Conservation (phyloP, 2,888 invertebrate genomes). For the Microchrysa polita region DNA sequence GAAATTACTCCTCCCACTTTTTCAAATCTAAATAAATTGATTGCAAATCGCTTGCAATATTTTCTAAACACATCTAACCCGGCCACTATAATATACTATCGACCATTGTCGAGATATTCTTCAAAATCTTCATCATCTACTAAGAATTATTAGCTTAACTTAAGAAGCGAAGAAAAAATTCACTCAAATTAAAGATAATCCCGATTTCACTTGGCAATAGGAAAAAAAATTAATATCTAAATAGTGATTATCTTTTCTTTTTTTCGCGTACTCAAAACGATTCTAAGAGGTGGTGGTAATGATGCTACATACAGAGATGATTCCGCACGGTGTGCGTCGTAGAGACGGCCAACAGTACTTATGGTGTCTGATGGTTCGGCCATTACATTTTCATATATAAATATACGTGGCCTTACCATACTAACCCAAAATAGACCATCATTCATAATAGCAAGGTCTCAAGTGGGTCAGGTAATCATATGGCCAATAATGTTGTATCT, state of each 20-base stretch:
- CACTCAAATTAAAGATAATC: conserved; percentile 25
- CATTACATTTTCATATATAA: too few relatives aligned
- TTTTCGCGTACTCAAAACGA: neutral
- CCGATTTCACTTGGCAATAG: conserved; percentile 33
- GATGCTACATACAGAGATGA: neutral
- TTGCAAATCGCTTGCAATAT: too few relatives aligned
- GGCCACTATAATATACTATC: too few relatives aligned
- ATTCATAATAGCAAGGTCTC: conserved; percentile 21
- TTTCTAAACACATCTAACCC: too few relatives aligned
- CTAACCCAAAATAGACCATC: conserved; percentile 39
- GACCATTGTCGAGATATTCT: too few relatives aligned
- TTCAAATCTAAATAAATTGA: too few relatives aligned
- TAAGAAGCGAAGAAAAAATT: too few relatives aligned
- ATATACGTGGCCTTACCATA: conserved; percentile 36
- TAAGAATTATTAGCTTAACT: too few relatives aligned
- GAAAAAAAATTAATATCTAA: neutral
- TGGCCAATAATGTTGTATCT: too few relatives aligned
- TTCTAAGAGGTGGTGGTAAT: conserved; percentile 8
- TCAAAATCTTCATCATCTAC: too few relatives aligned
- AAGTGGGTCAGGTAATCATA: conserved; percentile 41
- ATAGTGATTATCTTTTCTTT: neutral
- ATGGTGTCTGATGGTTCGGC: neutral
- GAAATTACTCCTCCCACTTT: too few relatives aligned
- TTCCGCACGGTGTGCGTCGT: too few relatives aligned
- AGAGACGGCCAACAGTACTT: neutral